Evolutionary conservation across 2,888 invertebrate genomes (phyloP).

Genomic region (Tetanocera ferruginea): DNA sequence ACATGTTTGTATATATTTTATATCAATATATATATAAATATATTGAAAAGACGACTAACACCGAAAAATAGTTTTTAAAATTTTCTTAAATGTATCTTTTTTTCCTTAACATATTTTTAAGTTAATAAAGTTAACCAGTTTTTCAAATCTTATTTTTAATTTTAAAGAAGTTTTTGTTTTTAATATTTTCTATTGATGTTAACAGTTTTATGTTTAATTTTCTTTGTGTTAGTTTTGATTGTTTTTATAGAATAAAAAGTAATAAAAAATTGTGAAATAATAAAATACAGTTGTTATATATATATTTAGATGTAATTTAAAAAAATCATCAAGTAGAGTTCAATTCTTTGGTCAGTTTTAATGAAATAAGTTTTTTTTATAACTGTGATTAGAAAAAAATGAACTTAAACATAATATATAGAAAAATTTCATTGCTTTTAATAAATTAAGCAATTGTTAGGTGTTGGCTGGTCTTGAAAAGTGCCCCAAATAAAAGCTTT

Average conservation of each 20-base stretch:
- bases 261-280: too few species aligned
- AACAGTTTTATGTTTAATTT: background rate
- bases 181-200: background rate
- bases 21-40: conserved; percentile 59
- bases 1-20: conserved; percentile 39
- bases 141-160: conserved; percentile 34
- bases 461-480: too few species aligned
- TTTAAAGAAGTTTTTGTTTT: background rate
- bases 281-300: too few species aligned
- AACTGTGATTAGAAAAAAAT: too few species aligned
- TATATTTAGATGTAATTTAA: too few species aligned
- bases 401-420: too few species aligned
- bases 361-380: too few species aligned
- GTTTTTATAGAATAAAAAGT: background rate
- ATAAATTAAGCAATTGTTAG: too few species aligned
- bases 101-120: conserved; percentile 33
- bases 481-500: too few species aligned
- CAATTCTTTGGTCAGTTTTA: too few species aligned
- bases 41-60: conserved; percentile 69
- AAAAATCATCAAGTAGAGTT: too few species aligned
- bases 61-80: conserved; percentile 68
- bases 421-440: too few species aligned
- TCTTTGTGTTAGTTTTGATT: conserved; percentile 5
- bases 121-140: conserved; percentile 57
- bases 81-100: conserved; percentile 52